Percentiles rank a stretch among this genome's conserved stretches.
Evolutionary conservation across 2,888 invertebrate species (phyloP).

Genomic region (Phragmatobia fuliginosa): DNA sequence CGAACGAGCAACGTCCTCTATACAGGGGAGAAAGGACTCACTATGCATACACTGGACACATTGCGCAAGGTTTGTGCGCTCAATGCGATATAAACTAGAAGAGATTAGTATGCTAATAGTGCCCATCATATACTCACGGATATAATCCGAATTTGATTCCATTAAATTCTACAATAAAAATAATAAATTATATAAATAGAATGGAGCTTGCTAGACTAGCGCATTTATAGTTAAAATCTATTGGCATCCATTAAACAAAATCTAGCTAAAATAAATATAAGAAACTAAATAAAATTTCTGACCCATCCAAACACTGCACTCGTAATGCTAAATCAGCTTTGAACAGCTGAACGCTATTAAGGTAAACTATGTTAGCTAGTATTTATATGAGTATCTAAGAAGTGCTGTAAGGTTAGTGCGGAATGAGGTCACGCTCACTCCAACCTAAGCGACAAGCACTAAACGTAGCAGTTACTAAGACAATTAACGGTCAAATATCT

Average conservation of each 20-base stretch:
- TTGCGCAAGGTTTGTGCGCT: constrained; percentile 71
- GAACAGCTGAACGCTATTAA: constrained; percentile 66
- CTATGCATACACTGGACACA: constrained; percentile 65
- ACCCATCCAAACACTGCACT: constrained; percentile 85
- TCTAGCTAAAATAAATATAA: constrained; percentile 72
- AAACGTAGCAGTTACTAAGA: constrained; percentile 80
- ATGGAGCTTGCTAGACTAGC: constrained; percentile 83
- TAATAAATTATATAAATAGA: constrained; percentile 76
- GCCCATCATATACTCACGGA: constrained; percentile 71
- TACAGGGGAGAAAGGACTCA: constrained; percentile 75
- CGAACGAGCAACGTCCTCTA: constrained; percentile 53
- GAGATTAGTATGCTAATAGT: constrained; percentile 83
- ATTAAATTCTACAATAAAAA: constrained; percentile 78
- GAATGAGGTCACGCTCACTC: constrained; percentile 66
- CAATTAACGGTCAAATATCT: constrained; percentile 82
- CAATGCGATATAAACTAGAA: constrained; percentile 78
- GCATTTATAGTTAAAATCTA: constrained; percentile 76
- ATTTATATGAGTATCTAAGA: constrained; percentile 71
- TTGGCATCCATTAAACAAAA: constrained; percentile 75
- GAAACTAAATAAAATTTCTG: constrained; percentile 70
- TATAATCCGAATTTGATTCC: constrained; percentile 69
- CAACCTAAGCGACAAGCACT: constrained; percentile 80
- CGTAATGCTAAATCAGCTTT: constrained; percentile 68
- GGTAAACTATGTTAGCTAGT: constrained; percentile 70
- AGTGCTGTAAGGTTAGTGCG: constrained; percentile 60